A percentile compares a stretch with the other conserved stretches of the same genome.
phyloP scores from a whole-genome alignment of 1,140 invertebrate species.

The Vollenhovia emeryi region DNA sequence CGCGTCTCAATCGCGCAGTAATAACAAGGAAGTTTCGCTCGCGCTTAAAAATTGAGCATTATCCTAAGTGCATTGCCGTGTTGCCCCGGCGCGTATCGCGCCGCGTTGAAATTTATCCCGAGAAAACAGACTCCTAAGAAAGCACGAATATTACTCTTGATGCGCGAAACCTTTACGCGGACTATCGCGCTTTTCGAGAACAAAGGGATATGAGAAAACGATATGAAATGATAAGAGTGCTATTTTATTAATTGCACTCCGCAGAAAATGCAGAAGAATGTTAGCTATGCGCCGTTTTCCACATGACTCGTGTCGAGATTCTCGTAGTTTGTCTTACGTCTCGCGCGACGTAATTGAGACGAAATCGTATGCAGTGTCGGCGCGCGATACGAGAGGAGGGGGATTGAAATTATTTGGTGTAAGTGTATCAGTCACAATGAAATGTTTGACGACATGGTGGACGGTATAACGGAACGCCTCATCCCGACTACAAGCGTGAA shows the following conservation, averaged over 20 bases:
- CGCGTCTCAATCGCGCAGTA: conserved; percentile 39
- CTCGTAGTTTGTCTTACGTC: not conserved
- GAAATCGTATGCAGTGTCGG: not conserved
- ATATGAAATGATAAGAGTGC: conserved; percentile 7
- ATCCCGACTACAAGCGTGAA: conserved; percentile 48
- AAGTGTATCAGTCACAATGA: not conserved
- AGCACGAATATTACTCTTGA: conserved; percentile 34
- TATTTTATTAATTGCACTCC: not conserved
- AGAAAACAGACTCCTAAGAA: conserved; percentile 30
- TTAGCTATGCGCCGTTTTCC: not conserved
- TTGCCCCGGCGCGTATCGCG: conserved; percentile 41
- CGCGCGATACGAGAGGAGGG: not conserved
- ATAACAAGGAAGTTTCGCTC: conserved; percentile 50
- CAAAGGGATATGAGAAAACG: not conserved
- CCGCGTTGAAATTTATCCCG: conserved; percentile 48
- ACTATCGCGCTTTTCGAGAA: not conserved
- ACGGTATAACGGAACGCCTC: conserved; percentile 54
- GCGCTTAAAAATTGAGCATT: conserved; percentile 56
- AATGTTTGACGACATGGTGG: conserved; percentile 13
- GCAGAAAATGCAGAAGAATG: not conserved
- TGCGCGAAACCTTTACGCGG: not conserved
- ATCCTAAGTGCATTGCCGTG: conserved; percentile 55
- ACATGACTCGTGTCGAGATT: too few species aligned
- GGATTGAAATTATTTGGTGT: not conserved
- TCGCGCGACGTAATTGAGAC: not conserved